These are phyloP conservation scores for Porites lobata DNA, from an alignment of 92 coral and sea anemone genomes.

Conservation along the genomic window DNA sequence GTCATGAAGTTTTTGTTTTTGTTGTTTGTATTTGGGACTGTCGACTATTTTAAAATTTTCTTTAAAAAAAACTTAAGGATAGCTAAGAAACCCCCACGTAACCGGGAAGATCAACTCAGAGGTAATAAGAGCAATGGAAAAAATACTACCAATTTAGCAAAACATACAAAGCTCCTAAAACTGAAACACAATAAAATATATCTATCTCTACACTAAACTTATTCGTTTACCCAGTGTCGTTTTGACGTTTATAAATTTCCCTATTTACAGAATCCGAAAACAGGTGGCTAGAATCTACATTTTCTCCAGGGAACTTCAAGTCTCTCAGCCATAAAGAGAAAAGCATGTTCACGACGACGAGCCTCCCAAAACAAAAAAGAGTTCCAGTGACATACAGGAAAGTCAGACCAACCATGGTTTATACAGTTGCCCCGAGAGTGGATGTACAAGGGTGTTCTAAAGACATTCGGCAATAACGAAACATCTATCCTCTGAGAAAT, in stretches of 20 bases:
- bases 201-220: too few relatives aligned
- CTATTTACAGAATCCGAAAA: background rate
- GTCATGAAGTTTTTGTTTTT: too few relatives aligned
- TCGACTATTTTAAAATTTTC: background rate
- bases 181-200: too few relatives aligned
- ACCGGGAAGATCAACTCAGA: background rate
- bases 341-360: background rate
- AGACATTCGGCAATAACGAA: conserved; percentile 27
- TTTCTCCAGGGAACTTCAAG: background rate
- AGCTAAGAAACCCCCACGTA: background rate
- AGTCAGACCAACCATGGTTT: conserved; percentile 2
- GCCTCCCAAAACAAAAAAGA: background rate
- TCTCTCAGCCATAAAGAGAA: background rate
- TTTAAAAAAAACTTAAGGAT: too few relatives aligned
- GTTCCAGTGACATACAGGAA: background rate
- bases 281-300: background rate
- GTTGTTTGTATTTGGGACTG: background rate
- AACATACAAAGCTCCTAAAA: too few relatives aligned
- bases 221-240: background rate
- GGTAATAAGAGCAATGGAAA: background rate
- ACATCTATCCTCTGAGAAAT: conserved; percentile 42
- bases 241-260: background rate
- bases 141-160: background rate
- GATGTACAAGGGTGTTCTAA: conserved; percentile 8
- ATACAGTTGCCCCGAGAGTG: background rate